A percentile compares a stretch with the other conserved stretches of the same genome.
Evolutionary conservation across 35 echinoderm and acorn worm genomes (phyloP).

Genomic region (Heliocidaris erythrogramma): DNA sequence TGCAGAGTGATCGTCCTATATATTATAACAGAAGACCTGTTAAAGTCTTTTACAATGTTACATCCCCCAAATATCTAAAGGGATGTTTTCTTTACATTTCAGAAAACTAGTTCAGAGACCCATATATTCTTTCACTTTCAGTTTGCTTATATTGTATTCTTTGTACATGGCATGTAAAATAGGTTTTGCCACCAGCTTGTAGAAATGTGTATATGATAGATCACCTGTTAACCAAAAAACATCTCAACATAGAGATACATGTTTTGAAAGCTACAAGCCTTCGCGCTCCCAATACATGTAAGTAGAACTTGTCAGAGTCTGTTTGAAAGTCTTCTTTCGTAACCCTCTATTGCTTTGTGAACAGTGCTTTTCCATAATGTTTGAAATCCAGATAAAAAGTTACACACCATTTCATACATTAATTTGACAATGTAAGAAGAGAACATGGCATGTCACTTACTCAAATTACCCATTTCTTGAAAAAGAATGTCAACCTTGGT

Average conservation of each 20-base stretch:
- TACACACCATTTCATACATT: too few species aligned
- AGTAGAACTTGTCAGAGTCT: background rate
- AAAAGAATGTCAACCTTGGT: too few species aligned
- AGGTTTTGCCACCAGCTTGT: background rate
- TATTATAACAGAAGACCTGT: background rate
- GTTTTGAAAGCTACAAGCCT: background rate
- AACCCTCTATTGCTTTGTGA: too few species aligned
- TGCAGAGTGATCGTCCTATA: background rate
- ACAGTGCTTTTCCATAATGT: too few species aligned
- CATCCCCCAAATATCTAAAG: background rate
- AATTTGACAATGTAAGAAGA: too few species aligned
- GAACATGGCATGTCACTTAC: too few species aligned
- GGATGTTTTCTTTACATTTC: slow-evolving; percentile 5
- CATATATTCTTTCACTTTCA: slow-evolving; percentile 1
- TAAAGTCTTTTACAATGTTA: slow-evolving; percentile 7
- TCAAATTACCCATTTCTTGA: too few species aligned
- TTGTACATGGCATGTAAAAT: background rate
- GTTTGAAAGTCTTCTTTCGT: background rate
- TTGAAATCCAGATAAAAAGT: too few species aligned
- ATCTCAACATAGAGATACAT: background rate
- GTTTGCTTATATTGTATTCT: background rate
- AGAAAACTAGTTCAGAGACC: slow-evolving; percentile 15
- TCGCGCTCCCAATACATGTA: background rate
- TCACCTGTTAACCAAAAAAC: background rate
- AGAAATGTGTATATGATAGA: background rate